Percentiles rank a stretch among this genome's conserved stretches.
Evolutionary conservation across 2,888 invertebrate species (phyloP).

Genomic region (Saturnia pavonia): DNA sequence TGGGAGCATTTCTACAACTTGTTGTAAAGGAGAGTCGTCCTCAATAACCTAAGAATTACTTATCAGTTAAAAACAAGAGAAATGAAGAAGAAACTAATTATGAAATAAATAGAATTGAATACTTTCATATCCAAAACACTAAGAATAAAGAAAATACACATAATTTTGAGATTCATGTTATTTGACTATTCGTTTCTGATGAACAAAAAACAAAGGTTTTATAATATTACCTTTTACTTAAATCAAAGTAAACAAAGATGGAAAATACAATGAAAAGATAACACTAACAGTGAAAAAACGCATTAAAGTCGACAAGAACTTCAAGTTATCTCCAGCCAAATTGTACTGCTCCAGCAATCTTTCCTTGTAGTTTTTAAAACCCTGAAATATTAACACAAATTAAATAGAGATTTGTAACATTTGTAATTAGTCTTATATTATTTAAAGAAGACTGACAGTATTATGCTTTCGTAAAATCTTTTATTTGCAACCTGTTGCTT

Average conservation of each 20-base stretch:
- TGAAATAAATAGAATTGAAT: background rate
- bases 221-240: background rate
- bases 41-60: constrained; percentile 82
- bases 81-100: background rate
- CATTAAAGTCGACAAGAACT: constrained; percentile 88
- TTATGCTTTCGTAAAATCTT: background rate
- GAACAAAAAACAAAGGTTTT: background rate
- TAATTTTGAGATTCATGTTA: background rate
- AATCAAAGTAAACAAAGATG: background rate
- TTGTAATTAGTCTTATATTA: background rate
- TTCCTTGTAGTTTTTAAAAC: constrained; percentile 82
- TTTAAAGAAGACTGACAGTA: background rate
- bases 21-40: constrained; percentile 85
- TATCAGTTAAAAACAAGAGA: background rate
- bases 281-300: constrained; percentile 85
- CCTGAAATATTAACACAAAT: constrained; percentile 55
- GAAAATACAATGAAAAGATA: background rate
- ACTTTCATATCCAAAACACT: background rate
- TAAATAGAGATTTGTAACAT: background rate
- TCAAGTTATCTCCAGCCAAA: constrained; percentile 89
- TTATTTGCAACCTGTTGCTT: background rate
- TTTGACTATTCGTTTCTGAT: background rate
- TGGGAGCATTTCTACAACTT: constrained; percentile 88
- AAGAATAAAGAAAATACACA: background rate
- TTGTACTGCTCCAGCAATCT: constrained; percentile 85